Base-by-base conservation (phyloP, 2,113 vertebrate species). In the Balaeniceps rex region DNA sequence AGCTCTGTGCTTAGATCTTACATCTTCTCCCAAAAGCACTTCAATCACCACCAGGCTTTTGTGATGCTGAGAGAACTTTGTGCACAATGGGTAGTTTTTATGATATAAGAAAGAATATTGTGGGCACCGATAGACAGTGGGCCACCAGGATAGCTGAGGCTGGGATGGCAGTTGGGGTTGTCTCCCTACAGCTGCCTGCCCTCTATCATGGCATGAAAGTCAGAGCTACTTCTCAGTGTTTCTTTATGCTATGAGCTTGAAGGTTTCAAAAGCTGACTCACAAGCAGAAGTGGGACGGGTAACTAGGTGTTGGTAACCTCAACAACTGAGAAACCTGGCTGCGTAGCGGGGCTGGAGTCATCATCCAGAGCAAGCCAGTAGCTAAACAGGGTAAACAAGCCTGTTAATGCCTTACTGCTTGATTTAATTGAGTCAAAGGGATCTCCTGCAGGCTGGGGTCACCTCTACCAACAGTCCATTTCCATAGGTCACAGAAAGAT, bases 301-400 rank as follows among this genome's bases (percentile, higher is more conserved):
- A 64, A 49, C 26, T 29, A 64, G 12, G 40, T 36, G 12, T 54
- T 84, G 42, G 38, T 61, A 70, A 38, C 9, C 18, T 87, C 36
- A 63, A 10, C 15, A 47, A 4, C 21, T 63, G 51, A 76, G 61
- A 75, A 66, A 52, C 10, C 6, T 61, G 49, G 4, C 25, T 36
- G 19, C 1, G 2, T 0, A 23, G 17, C 6, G 25, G 28, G 7
- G 12, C 40, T 42, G 36, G 18, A 70, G 36, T 11, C 60, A 40
- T 46, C 38, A 47, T 12, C 13, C 11, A 61, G 70, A 71, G 26
- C 3, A 91, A 83, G 8, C 3, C 55, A 76, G 51, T 15, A 44
- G 25, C 42, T 88, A 36, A 74, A 64, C 11, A 60, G 40, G 42
- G 23, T 4, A 69, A 60, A 70, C 7, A 79, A 66, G 6, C 2